Evolutionary conservation across 2,797 vertebrate species (phyloP), one percentile per base, ranked within the genome.

Genomic region (Centroberyx gerrardi): DNA sequence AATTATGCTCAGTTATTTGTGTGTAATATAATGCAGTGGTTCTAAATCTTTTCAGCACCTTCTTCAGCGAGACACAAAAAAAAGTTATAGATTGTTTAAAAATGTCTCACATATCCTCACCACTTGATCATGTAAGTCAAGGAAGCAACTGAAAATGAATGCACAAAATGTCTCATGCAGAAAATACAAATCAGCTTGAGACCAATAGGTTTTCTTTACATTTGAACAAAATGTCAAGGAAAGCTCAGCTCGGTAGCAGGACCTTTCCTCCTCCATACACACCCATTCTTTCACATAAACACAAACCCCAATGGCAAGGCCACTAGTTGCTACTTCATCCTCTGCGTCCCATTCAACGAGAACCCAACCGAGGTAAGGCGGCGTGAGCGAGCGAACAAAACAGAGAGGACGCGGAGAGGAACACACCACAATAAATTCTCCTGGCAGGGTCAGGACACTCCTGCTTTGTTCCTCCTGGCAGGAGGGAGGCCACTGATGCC

Each of bases 401-500:
- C 76, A 77, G 73, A 76, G 74, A 77, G 62, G 73, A 79, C 38
- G 42, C n/a, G 27, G 48, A 75, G 62, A 83, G 71, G 70, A 83
- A 84, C 80, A 81, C 58, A 69, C 58, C 68, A 87, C 66, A 88
- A 89, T 92, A 89, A 89, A 89, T 89, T 80, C 85, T 86, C 72
- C 81, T 73, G 36, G 77, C 82, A 80, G 82, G 91, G 79, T 90
- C 79, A 59, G 62, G 83, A 90, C 86, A 86, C 82, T 84, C 87
- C 69, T 52, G 82, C 86, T 90, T 89, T 91, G 89, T 92, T 87
- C 72, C 74, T 90, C 86, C 78, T 80, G 52, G 85, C 84, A 66
- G 90, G 90, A 88, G 91, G 84, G 86, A 80, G 79, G 77, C 67
- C 80, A 71, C 86, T 84, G 84, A 91, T 81, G 92, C 85, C 71